Base-by-base conservation (phyloP, 2,797 vertebrate genomes). In the Acropternis orthonyx region DNA sequence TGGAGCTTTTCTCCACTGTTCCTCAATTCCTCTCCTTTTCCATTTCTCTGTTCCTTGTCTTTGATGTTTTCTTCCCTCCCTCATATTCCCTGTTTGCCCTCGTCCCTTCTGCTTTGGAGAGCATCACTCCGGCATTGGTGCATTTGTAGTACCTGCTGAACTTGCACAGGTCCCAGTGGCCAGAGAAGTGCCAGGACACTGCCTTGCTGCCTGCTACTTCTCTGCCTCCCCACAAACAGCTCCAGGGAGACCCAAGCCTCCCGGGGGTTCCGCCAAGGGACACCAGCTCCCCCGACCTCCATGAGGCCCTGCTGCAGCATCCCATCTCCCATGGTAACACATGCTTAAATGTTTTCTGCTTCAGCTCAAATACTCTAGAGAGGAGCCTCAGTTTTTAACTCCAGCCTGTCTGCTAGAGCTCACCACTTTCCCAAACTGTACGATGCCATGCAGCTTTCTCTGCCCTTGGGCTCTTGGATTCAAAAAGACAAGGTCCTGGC, bases 121-220 rank as follows among this genome's bases (percentile, higher is more conserved):
- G 1, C 39, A 54, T 52, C 3, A 0, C 20, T 56, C 34, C 49
- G 44, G 23, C 30, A 12, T 12, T 1, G 1, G 6, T 58, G 26
- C 22, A 2, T 80, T 46, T 69, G 51, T 54, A 27, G 51, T 46
- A 32, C 23, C 22, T 63, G 20, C 28, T 90, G 65, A 26, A n/a
- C 39, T 68, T 54, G 43, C 11, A 37, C 0, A 4, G 51, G 21
- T 19, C 19, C 28, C 26, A 24, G 20, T 18, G 11, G 30, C 36
- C 2, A 2, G 58, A 63, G 51, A 61, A 61, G 28, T 23, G 24
- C 51, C 37, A 81, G 51, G 54, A 49, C 59, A 20, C 23, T 66
- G 34, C 4, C 2, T 48, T 43, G 36, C 27, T 79, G 68, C 28
- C n/a, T 2, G 0, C 5, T 52, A 23, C 0, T 2, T 18, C 24